These are phyloP conservation scores for Elgaria multicarinata DNA, from an alignment of 2,113 vertebrate species.

Conservation along the genomic window DNA sequence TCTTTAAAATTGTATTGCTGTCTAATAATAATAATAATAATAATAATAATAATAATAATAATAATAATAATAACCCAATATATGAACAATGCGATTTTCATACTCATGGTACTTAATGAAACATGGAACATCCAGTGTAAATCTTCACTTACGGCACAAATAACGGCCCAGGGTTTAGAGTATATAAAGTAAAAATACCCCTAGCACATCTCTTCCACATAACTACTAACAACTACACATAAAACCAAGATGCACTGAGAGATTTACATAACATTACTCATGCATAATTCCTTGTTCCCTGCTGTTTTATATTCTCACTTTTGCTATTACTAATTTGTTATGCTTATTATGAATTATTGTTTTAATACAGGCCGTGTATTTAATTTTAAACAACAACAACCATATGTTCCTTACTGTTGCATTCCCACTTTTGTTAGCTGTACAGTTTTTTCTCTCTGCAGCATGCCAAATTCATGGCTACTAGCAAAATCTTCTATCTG, in stretches of 20 bases:
- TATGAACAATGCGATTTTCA: conserved; percentile 36
- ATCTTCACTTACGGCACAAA: conserved; percentile 23
- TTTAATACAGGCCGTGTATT: conserved; percentile 63
- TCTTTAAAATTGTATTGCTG: conserved; percentile 21
- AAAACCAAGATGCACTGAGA: conserved; percentile 49
- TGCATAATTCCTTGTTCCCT: conserved; percentile 62
- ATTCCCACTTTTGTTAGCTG: conserved; percentile 14
- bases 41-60: conserved; percentile 19
- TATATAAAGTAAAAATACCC: not conserved
- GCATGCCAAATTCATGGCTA: too few species aligned
- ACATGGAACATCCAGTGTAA: conserved; percentile 42
- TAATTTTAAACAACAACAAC: conserved; percentile 45
- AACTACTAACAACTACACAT: conserved; percentile 26
- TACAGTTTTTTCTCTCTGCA: not conserved
- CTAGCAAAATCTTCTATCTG: not conserved
- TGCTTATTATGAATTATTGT: conserved; percentile 64
- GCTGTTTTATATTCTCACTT: conserved; percentile 60
- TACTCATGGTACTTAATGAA: conserved; percentile 40
- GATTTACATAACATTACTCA: conserved; percentile 54
- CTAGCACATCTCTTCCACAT: not conserved
- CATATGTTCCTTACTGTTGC: not conserved
- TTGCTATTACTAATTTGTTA: conserved; percentile 58
- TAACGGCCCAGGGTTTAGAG: not conserved
- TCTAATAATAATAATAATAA: conserved; percentile 19
- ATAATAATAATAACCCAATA: conserved; percentile 16